Evolutionary conservation across 2,888 invertebrate species (phyloP).

Genomic region (Drosophila dives): DNA sequence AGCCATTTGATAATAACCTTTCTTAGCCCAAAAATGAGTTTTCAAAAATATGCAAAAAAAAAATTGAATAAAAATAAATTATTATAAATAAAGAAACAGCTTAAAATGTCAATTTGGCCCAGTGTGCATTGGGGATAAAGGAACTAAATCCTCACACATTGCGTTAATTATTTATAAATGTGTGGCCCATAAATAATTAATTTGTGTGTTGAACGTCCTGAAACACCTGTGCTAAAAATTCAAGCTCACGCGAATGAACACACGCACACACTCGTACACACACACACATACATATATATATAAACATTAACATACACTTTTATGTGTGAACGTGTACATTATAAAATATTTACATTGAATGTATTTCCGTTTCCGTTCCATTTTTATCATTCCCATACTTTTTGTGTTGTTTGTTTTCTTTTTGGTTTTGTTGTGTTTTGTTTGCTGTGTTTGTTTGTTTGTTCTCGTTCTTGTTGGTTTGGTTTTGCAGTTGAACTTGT

Average conservation of each 20-base stretch:
- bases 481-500: constrained; percentile 49
- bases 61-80: background rate
- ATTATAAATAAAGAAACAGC: too few relatives aligned
- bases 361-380: constrained; percentile 43
- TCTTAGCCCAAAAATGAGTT: background rate
- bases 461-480: constrained; percentile 43
- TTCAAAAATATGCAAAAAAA: background rate
- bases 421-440: constrained; percentile 19
- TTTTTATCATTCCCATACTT: constrained; percentile 49
- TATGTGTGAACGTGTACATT: constrained; percentile 28
- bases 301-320: constrained; percentile 1
- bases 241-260: constrained; percentile 9
- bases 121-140: constrained; percentile 13
- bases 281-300: constrained; percentile 1
- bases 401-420: constrained; percentile 16
- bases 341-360: constrained; percentile 56
- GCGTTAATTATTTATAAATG: constrained; percentile 52
- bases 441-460: constrained; percentile 46
- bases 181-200: constrained; percentile 49
- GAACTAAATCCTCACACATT: constrained; percentile 46
- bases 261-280: background rate
- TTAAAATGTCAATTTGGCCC: background rate
- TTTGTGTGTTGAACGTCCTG: constrained; percentile 31
- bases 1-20: background rate
- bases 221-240: constrained; percentile 42